Conservation (phyloP, 2,888 invertebrate species). For the Protodeltote pygarga region DNA sequence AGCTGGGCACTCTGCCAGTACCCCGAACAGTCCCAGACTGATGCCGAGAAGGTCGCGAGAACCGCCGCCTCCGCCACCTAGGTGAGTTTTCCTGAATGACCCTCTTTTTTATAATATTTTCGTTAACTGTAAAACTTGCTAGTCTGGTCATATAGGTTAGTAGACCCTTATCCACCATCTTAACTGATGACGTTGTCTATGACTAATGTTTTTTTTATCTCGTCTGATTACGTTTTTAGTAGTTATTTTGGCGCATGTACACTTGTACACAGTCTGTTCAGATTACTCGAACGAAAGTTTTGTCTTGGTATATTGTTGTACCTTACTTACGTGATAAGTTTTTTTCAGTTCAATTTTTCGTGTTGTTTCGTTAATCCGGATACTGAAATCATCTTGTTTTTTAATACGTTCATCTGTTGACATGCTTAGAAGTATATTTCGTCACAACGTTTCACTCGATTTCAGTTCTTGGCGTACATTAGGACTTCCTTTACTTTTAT, state of each 20-base stretch:
- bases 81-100: constrained; percentile 60
- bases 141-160: not conserved
- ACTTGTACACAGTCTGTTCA: constrained; percentile 14
- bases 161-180: no score
- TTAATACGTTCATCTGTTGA: constrained; percentile 4
- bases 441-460: constrained; percentile 5
- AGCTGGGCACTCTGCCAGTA: constrained; percentile 86
- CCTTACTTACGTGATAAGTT: no score
- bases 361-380: no score
- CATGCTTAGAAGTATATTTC: constrained; percentile 15
- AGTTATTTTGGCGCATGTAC: constrained; percentile 21
- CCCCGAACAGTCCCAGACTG: constrained; percentile 91
- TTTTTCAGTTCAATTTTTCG: no score
- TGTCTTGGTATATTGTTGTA: no score
- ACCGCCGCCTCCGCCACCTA: constrained; percentile 81
- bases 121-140: not conserved
- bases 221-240: constrained; percentile 15
- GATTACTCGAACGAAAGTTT: no score
- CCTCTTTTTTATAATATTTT: not conserved
- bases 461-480: constrained; percentile 10
- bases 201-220: constrained; percentile 23
- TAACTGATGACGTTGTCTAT: constrained; percentile 2
- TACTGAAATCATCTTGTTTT: not conserved
- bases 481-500: not conserved
- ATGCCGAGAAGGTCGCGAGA: constrained; percentile 87